phyloP scores from a whole-genome alignment of 1,140 invertebrate species.

The Pogonomyrmex barbatus region DNA sequence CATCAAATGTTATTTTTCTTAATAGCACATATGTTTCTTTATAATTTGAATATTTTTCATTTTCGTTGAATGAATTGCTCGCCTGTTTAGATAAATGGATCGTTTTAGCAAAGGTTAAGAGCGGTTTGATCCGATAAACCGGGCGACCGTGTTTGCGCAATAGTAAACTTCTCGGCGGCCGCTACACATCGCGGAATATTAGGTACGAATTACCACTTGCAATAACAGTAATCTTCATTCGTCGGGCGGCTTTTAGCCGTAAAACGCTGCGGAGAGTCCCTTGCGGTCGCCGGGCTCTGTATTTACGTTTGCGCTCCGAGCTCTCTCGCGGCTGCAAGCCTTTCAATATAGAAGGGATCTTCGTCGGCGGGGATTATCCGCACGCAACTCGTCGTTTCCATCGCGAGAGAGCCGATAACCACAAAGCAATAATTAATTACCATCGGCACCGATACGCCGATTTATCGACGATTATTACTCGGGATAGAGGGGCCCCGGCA shows the following conservation, averaged over 20 bases:
- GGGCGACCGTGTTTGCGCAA: conserved; percentile 45
- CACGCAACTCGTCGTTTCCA: conserved; percentile 70
- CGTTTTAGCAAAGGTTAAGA: conserved; percentile 36
- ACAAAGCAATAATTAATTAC: conserved; percentile 71
- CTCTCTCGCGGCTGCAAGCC: conserved; percentile 59
- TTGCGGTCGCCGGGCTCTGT: conserved; percentile 40
- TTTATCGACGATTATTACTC: conserved; percentile 54
- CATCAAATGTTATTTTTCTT: background rate
- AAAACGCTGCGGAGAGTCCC: conserved; percentile 48
- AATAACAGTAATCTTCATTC: conserved; percentile 73
- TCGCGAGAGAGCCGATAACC: conserved; percentile 50
- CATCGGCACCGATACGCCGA: conserved; percentile 33
- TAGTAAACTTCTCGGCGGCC: conserved; percentile 14
- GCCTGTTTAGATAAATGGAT: conserved; percentile 14
- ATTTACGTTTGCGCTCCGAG: conserved; percentile 63
- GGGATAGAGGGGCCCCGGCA: background rate
- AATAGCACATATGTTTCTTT: background rate
- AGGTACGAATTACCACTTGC: conserved; percentile 69
- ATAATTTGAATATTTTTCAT: background rate
- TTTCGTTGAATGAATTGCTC: background rate
- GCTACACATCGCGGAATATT: conserved; percentile 62
- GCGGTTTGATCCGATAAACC: conserved; percentile 42
- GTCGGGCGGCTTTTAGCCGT: conserved; percentile 50
- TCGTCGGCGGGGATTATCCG: conserved; percentile 67
- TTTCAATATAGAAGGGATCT: conserved; percentile 63